Percentiles rank a stretch among this genome's conserved stretches.
Evolutionary conservation across 2,888 invertebrate genomes (phyloP).

Genomic region (Noctua pronuba): DNA sequence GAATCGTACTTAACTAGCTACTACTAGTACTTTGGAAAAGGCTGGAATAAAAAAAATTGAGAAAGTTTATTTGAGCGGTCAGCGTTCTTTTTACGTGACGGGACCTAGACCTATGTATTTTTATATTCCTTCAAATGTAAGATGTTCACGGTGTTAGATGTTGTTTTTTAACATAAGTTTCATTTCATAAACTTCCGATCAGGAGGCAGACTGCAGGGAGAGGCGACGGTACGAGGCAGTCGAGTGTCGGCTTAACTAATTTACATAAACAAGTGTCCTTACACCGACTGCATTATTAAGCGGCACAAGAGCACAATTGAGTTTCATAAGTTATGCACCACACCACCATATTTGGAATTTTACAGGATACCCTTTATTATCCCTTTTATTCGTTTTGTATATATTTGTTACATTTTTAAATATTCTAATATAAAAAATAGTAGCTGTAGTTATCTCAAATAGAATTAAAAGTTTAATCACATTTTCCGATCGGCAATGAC

Average conservation of each 20-base stretch:
- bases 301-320: slow-evolving; percentile 5
- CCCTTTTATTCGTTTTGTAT: too few relatives aligned
- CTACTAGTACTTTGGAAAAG: too few relatives aligned
- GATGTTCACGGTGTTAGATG: too few relatives aligned
- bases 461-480: not conserved
- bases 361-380: not conserved
- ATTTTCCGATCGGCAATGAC: not conserved
- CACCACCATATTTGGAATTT: not conserved
- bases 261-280: slow-evolving; percentile 14
- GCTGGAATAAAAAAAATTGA: too few relatives aligned
- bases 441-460: not conserved
- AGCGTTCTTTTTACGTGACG: too few relatives aligned
- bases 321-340: slow-evolving; percentile 3
- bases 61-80: too few relatives aligned
- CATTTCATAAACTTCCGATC: not conserved
- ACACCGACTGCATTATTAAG: slow-evolving; percentile 21
- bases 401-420: too few relatives aligned
- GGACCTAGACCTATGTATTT: too few relatives aligned
- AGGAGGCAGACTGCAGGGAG: not conserved
- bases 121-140: too few relatives aligned
- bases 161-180: not conserved
- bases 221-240: not conserved
- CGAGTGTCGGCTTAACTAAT: not conserved
- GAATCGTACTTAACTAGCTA: too few relatives aligned
- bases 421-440: too few relatives aligned